phyloP scores from a whole-genome alignment of 2,113 vertebrate genomes.

The Calyptommatus sinebrachiatus region DNA sequence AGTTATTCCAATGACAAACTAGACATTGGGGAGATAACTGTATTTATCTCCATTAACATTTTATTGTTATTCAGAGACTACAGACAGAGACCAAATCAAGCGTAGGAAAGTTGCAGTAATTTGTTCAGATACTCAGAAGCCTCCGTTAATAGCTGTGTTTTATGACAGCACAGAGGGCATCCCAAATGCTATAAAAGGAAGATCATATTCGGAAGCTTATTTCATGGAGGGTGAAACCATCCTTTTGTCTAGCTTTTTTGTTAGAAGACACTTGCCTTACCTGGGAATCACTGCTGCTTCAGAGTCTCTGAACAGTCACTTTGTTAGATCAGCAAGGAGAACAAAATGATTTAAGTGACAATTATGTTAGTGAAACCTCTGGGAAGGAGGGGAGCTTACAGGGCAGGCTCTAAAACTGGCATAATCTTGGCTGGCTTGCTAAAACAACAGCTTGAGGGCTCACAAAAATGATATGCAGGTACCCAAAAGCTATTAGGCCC shows the following conservation, averaged over 20 bases:
- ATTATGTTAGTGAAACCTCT: slow-evolving; percentile 12
- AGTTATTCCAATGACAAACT: slow-evolving; percentile 63
- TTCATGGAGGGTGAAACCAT: slow-evolving; percentile 35
- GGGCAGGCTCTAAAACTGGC: slow-evolving; percentile 24
- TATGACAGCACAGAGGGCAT: slow-evolving; percentile 32
- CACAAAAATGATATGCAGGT: slow-evolving; percentile 24
- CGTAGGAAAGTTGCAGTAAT: slow-evolving; percentile 57
- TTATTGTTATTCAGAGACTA: slow-evolving; percentile 65
- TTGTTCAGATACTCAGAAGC: slow-evolving; percentile 50
- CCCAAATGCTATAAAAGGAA: slow-evolving; percentile 32
- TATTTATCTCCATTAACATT: slow-evolving; percentile 65
- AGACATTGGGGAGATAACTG: slow-evolving; percentile 63
- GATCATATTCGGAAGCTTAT: slow-evolving; percentile 32
- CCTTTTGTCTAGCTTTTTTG: background rate
- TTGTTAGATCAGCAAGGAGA: fast-evolving
- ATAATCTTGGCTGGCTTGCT: slow-evolving; percentile 19
- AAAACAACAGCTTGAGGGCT: slow-evolving; percentile 26
- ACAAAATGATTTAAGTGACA: slow-evolving; percentile 33
- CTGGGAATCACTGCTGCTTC: background rate
- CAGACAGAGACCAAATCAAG: slow-evolving; percentile 42
- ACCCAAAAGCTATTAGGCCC: slow-evolving; percentile 20
- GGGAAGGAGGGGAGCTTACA: slow-evolving; percentile 3
- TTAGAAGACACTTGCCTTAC: slow-evolving; percentile 12
- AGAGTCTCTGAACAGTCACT: background rate
- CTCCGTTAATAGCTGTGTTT: slow-evolving; percentile 44